Percentiles rank a stretch among this genome's conserved stretches.
Evolutionary conservation across 2,888 invertebrate genomes (phyloP).

Genomic region (Tipula vernalis): DNA sequence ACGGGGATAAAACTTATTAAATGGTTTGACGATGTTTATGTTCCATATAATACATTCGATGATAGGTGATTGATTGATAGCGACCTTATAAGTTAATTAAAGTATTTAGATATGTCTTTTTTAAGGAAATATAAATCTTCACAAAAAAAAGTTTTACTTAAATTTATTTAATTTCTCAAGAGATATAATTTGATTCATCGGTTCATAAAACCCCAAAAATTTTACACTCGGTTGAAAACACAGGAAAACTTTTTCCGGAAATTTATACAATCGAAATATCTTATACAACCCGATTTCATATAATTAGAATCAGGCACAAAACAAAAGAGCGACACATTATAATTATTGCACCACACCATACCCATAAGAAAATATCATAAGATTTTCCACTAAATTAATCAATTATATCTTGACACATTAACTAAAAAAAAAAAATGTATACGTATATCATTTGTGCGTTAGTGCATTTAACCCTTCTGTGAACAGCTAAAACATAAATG

Average conservation of each 20-base stretch:
- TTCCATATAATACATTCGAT: neutral
- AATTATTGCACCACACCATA: neutral
- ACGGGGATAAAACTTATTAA: neutral
- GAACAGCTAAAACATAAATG: neutral
- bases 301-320: neutral
- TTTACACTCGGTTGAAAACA: neutral
- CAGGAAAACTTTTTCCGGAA: neutral
- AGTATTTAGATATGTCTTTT: neutral
- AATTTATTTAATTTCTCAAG: neutral
- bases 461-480: neutral
- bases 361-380: neutral
- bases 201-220: neutral
- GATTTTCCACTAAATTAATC: slow-evolving; percentile 4
- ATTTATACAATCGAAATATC: neutral
- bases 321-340: neutral
- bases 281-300: neutral
- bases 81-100: slow-evolving; percentile 4
- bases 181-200: neutral
- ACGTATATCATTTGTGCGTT: neutral
- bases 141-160: neutral
- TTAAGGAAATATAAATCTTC: neutral
- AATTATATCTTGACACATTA: neutral
- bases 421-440: neutral
- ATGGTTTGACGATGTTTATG: neutral
- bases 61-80: slow-evolving; percentile 4